These are phyloP conservation scores for Condylura cristata DNA, from an alignment of 2,113 vertebrate species.

Conservation along the genomic window DNA sequence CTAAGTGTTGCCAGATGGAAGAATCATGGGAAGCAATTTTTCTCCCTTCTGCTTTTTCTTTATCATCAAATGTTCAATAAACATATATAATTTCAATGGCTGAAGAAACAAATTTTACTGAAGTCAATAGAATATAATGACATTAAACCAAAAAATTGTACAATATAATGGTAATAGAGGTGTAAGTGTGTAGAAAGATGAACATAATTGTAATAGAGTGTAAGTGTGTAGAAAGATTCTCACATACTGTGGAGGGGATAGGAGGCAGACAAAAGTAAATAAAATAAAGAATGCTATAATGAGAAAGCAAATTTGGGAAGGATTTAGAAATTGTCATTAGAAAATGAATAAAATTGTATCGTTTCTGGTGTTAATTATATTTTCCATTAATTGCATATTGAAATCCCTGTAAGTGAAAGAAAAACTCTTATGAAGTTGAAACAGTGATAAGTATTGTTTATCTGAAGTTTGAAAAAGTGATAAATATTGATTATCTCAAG, in stretches of 20 bases:
- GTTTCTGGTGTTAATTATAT: neutral
- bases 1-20: neutral
- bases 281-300: neutral
- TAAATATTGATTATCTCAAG: neutral
- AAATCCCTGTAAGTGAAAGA: neutral
- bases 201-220: no score
- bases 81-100: neutral
- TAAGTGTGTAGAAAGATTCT: neutral
- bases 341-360: neutral
- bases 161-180: neutral
- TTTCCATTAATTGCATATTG: neutral
- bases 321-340: neutral
- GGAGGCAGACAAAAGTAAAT: neutral
- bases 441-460: no score
- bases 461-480: neutral
- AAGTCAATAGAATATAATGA: neutral
- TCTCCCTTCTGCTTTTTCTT: neutral
- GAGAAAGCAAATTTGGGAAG: neutral
- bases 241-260: neutral
- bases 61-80: neutral
- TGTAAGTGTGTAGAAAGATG: neutral
- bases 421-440: neutral
- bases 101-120: neutral
- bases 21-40: neutral
- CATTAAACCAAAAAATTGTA: neutral